phyloP scores from a whole-genome alignment of 2,797 vertebrate species.

The Notamacropus eugenii region DNA sequence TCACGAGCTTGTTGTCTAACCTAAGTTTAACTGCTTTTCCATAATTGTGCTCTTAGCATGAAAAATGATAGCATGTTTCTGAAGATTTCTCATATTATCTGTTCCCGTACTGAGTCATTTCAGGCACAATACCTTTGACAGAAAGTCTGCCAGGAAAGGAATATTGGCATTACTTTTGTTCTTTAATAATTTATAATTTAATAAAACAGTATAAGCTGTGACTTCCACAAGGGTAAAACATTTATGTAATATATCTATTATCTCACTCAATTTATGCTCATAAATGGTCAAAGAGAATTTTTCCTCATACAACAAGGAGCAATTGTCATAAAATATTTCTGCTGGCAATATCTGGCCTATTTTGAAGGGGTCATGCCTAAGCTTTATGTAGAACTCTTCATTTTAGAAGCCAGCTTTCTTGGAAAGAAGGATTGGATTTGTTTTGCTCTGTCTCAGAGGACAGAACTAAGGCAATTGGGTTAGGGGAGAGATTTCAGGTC shows the following conservation, averaged over 20 bases:
- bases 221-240: conserved; percentile 16
- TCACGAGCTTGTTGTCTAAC: background rate
- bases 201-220: background rate
- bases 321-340: conserved; percentile 5
- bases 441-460: background rate
- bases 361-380: background rate
- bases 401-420: background rate
- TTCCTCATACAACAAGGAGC: background rate
- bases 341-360: background rate
- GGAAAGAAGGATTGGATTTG: background rate
- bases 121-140: background rate
- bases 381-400: background rate
- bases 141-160: background rate
- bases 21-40: background rate
- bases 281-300: conserved; percentile 5
- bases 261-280: background rate
- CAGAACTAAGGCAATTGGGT: background rate
- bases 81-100: background rate
- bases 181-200: conserved; percentile 47
- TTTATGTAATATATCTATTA: background rate
- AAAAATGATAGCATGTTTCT: background rate
- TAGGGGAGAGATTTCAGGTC: background rate
- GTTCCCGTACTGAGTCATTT: background rate
- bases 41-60: background rate
- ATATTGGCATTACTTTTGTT: conserved; percentile 2